These are phyloP conservation scores for Heteromyza rotundicornis DNA, from an alignment of 2,888 invertebrate species.

Conservation along the genomic window DNA sequence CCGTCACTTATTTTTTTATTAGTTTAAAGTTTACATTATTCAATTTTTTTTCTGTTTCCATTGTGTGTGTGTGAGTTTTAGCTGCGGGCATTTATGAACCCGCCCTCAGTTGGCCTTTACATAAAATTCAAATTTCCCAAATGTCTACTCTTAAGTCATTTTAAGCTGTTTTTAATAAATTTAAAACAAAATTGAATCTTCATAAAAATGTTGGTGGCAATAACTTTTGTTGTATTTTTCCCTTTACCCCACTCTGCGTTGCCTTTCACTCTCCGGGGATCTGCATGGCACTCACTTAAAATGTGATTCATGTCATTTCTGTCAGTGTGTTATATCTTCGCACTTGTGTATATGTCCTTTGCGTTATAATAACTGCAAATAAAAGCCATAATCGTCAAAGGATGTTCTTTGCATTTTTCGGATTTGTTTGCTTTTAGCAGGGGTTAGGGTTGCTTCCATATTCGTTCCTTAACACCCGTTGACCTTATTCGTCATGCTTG, in stretches of 20 bases:
- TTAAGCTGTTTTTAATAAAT: slow-evolving; percentile 59
- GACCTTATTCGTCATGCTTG: slow-evolving; percentile 11
- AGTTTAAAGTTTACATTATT: slow-evolving; percentile 33
- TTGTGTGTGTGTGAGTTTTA: not conserved
- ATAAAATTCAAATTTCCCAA: slow-evolving; percentile 50
- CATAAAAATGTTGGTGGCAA: slow-evolving; percentile 44
- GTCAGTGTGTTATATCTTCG: too few species aligned
- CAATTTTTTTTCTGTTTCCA: slow-evolving; percentile 23
- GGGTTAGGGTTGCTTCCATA: slow-evolving; percentile 7
- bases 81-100: not conserved
- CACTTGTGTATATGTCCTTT: not conserved
- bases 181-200: slow-evolving; percentile 62
- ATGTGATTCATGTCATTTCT: slow-evolving; percentile 49
- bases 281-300: slow-evolving; percentile 56
- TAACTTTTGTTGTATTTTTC: not conserved
- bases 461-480: not conserved
- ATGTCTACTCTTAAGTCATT: slow-evolving; percentile 50
- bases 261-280: slow-evolving; percentile 17
- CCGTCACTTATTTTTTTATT: slow-evolving; percentile 24
- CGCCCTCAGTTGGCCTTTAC: slow-evolving; percentile 39
- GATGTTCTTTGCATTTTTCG: slow-evolving; percentile 30
- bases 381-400: slow-evolving; percentile 39
- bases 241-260: not conserved
- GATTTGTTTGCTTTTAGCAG: not conserved
- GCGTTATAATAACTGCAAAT: slow-evolving; percentile 21